Percentiles rank a stretch among this genome's conserved stretches.
Evolutionary conservation across 1,140 invertebrate species (phyloP).

Genomic region (Saccostrea glomerata): DNA sequence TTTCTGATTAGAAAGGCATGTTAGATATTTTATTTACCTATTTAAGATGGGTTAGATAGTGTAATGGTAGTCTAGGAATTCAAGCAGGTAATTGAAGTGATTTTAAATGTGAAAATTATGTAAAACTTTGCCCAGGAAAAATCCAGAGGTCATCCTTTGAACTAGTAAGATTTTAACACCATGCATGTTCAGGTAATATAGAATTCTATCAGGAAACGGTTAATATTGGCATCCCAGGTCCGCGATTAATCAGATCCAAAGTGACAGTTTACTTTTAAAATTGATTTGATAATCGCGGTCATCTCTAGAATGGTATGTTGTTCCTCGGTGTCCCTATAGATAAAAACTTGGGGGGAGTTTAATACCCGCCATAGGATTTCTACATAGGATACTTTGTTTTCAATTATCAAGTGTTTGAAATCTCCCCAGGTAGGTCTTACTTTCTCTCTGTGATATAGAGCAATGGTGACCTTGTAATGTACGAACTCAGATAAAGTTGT

Average conservation of each 20-base stretch:
- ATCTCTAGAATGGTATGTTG: slow-evolving; percentile 2
- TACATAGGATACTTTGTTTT: slow-evolving; percentile 7
- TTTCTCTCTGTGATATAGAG: background rate
- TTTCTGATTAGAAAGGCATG: slow-evolving; percentile 32
- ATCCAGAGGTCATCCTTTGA: slow-evolving; percentile 11
- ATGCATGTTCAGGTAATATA: background rate
- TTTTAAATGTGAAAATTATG: slow-evolving; percentile 33
- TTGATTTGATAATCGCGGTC: slow-evolving; percentile 11
- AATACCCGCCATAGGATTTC: background rate
- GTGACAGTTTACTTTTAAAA: slow-evolving; percentile 29
- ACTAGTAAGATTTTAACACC: background rate
- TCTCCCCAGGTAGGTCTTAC: slow-evolving; percentile 4
- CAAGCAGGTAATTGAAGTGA: slow-evolving; percentile 27
- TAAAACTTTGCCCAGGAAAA: slow-evolving; percentile 23
- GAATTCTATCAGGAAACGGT: background rate
- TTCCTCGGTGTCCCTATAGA: background rate
- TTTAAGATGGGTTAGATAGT: slow-evolving; percentile 9
- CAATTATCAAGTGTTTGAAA: slow-evolving; percentile 32
- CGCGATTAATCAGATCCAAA: background rate
- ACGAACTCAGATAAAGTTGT: background rate
- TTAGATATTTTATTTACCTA: slow-evolving; percentile 33
- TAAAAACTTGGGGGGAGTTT: background rate
- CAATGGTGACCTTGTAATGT: background rate
- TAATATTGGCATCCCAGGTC: slow-evolving; percentile 7
- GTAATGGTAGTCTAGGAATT: slow-evolving; percentile 20